phyloP scores from a whole-genome alignment of 1,140 invertebrate species.

The Stratiolaelaps scimitus region DNA sequence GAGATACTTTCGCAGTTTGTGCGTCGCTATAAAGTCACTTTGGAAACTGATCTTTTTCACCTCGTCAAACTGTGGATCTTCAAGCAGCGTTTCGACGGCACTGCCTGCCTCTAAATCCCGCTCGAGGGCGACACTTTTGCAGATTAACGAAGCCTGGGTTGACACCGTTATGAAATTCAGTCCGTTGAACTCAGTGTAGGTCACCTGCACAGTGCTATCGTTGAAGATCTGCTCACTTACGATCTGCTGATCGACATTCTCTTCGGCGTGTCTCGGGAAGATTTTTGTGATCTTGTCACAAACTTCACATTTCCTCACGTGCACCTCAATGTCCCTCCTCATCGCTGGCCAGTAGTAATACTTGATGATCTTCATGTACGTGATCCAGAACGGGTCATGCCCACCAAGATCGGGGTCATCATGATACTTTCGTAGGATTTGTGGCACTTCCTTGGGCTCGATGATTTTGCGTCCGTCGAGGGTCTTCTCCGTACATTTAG shows the following conservation, averaged over 20 bases:
- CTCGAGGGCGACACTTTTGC: constrained; percentile 20
- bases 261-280: neutral
- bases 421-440: constrained; percentile 15
- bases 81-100: constrained; percentile 3
- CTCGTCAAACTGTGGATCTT: constrained; percentile 4
- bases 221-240: constrained; percentile 24
- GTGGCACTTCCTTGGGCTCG: neutral
- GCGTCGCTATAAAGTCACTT: constrained; percentile 14
- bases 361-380: constrained; percentile 26
- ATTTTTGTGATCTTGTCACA: constrained; percentile 19
- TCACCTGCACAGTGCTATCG: constrained; percentile 23
- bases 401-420: constrained; percentile 19
- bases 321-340: constrained; percentile 22
- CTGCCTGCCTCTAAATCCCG: constrained; percentile 16
- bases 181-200: constrained; percentile 25
- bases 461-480: constrained; percentile 26
- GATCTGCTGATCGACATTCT: neutral
- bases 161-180: constrained; percentile 16
- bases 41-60: constrained; percentile 25
- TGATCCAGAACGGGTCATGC: constrained; percentile 26
- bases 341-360: constrained; percentile 27
- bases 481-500: constrained; percentile 21
- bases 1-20: constrained; percentile 11
- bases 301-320: constrained; percentile 13
- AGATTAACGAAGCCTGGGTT: constrained; percentile 5